Percentiles rank a stretch among this genome's conserved stretches.
These are phyloP conservation scores for Boloria euphrosyne DNA, from an alignment of 2,888 invertebrate genomes.

Conservation along the genomic window DNA sequence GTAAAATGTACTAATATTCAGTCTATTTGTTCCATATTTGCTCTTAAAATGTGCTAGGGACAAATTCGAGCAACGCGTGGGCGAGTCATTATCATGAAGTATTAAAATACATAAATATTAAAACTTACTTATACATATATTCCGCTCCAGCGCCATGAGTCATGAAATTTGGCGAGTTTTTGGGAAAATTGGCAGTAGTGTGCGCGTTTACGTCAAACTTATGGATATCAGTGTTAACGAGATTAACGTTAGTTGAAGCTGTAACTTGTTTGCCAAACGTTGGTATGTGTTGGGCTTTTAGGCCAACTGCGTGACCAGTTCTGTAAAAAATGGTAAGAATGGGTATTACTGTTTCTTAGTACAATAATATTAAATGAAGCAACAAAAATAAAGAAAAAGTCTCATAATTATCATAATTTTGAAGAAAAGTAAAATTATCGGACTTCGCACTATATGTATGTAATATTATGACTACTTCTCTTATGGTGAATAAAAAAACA, in stretches of 20 bases:
- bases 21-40: too few species aligned
- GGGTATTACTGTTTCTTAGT: neutral
- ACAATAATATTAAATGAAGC: neutral
- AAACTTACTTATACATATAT: constrained; percentile 44
- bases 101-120: neutral
- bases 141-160: constrained; percentile 46
- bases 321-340: constrained; percentile 19
- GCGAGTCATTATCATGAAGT: too few species aligned
- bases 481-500: too few species aligned
- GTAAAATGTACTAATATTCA: too few species aligned
- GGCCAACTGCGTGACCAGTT: constrained; percentile 31
- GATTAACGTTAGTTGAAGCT: constrained; percentile 39
- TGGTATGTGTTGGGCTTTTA: constrained; percentile 41
- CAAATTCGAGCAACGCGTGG: too few species aligned
- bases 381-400: too few species aligned
- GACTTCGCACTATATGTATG: too few species aligned
- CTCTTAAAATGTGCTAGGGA: too few species aligned
- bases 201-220: constrained; percentile 45
- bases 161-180: constrained; percentile 41
- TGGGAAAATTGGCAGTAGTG: constrained; percentile 44
- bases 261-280: constrained; percentile 43
- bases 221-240: constrained; percentile 42
- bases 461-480: too few species aligned
- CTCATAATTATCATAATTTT: too few species aligned
- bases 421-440: too few species aligned